These are phyloP conservation scores for Neogale vison DNA, from an alignment of 2,113 vertebrate species.

Conservation along the genomic window DNA sequence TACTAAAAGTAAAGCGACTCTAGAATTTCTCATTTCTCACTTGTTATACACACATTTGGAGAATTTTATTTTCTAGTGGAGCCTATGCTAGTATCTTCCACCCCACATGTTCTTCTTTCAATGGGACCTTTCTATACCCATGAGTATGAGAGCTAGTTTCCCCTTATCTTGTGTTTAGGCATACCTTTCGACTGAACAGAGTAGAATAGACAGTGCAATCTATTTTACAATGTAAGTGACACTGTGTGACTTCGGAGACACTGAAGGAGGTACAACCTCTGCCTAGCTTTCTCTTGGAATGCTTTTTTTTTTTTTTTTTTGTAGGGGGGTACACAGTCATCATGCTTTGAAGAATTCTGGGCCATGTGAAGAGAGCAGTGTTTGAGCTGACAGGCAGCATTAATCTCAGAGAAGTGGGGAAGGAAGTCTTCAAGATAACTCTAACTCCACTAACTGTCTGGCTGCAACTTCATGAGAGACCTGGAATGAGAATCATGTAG, in stretches of 20 bases:
- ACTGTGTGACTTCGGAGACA: not conserved
- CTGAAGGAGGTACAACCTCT: not conserved
- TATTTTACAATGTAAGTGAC: not conserved
- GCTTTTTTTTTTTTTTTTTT: not conserved
- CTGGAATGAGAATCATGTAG: not conserved
- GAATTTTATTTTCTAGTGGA: not conserved
- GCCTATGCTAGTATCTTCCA: not conserved
- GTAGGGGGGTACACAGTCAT: not conserved
- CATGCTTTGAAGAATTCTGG: not conserved
- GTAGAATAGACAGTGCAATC: not conserved
- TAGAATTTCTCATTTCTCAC: constrained; percentile 69
- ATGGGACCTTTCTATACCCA: not conserved
- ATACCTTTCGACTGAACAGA: not conserved
- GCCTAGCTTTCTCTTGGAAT: not conserved
- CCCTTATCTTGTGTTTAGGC: not conserved
- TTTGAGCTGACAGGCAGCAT: not conserved
- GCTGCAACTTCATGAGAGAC: not conserved
- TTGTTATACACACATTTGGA: not conserved
- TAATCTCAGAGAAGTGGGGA: not conserved
- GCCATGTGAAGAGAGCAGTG: not conserved
- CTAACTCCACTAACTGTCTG: not conserved
- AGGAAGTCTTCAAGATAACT: not conserved
- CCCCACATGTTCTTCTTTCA: not conserved
- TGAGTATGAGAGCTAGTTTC: not conserved
- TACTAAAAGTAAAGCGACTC: constrained; percentile 79